phyloP scores from a whole-genome alignment of 2,113 vertebrate species.

The Rhinichthys klamathensis region DNA sequence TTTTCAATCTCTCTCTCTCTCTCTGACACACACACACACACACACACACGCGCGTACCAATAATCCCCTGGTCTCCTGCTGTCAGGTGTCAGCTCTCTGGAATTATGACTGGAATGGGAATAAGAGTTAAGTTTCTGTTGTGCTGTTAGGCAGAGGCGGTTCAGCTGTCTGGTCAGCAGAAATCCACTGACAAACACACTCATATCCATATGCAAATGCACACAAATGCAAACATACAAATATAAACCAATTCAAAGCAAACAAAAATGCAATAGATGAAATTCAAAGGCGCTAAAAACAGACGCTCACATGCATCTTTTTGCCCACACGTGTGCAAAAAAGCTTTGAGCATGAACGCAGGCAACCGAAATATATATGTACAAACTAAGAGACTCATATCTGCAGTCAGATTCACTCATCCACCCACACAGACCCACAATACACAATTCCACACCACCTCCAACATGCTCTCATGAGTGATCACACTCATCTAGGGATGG shows the following conservation, averaged over 20 bases:
- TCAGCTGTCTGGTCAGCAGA: slow-evolving; percentile 62
- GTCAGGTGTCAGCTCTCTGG: slow-evolving; percentile 64
- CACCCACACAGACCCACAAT: slow-evolving; percentile 65
- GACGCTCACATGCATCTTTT: not conserved
- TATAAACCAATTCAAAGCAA: not conserved
- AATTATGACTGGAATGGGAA: slow-evolving; percentile 56
- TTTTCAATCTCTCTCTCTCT: slow-evolving; percentile 41
- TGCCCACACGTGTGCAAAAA: not conserved
- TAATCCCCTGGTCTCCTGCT: slow-evolving; percentile 53
- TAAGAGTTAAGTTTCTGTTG: slow-evolving; percentile 58
- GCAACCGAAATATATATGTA: slow-evolving; percentile 33
- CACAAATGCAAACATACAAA: slow-evolving; percentile 15
- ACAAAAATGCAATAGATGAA: not conserved
- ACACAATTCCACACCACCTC: slow-evolving; percentile 32
- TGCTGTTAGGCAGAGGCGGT: slow-evolving; percentile 59
- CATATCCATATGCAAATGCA: slow-evolving; percentile 19
- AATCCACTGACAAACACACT: slow-evolving; percentile 30
- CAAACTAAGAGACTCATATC: slow-evolving; percentile 59
- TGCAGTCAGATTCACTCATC: slow-evolving; percentile 70
- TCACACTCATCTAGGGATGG: slow-evolving; percentile 69
- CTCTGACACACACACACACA: no score
- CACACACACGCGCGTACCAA: slow-evolving; percentile 47
- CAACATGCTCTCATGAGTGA: slow-evolving; percentile 33
- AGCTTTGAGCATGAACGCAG: not conserved
- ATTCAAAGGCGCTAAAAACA: not conserved